phyloP scores from a whole-genome alignment of 2,888 invertebrate species.

The Cordilura impudica region DNA sequence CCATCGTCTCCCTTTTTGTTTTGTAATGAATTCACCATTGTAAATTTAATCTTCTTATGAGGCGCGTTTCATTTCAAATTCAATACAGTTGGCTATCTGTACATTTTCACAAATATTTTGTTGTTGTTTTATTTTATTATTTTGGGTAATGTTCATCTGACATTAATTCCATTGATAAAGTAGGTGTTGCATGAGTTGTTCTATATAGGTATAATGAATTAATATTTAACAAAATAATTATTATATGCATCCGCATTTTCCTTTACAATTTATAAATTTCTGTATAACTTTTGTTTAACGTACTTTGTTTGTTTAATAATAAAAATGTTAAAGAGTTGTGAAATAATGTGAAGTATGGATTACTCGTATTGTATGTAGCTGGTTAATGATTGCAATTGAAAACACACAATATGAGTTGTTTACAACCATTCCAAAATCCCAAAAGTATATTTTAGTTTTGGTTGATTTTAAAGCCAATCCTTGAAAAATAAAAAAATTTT shows the following conservation, averaged over 20 bases:
- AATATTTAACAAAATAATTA: conserved; percentile 53
- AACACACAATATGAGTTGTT: no score
- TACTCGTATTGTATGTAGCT: neutral
- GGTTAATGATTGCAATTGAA: neutral
- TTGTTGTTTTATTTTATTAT: neutral
- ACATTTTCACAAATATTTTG: conserved; percentile 21
- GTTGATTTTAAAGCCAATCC: no score
- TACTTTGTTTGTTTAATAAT: neutral
- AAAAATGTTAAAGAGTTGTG: conserved; percentile 7
- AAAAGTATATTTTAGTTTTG: neutral
- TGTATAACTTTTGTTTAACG: neutral
- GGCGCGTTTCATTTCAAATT: conserved; percentile 27
- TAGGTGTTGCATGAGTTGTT: conserved; percentile 2
- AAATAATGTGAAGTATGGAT: neutral
- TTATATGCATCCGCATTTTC: conserved; percentile 26
- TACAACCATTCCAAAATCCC: no score
- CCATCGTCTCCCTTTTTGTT: neutral
- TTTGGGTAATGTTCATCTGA: conserved; percentile 19
- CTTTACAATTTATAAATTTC: neutral
- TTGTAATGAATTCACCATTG: conserved; percentile 27
- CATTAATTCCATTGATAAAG: conserved; percentile 48
- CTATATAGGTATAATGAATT: conserved; percentile 41
- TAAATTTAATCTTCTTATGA: conserved; percentile 50
- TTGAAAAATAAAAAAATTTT: no score
- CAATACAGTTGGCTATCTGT: conserved; percentile 7